Conservation (phyloP, 2,797 vertebrate genomes). For the Ctenopoma kingsleyae region DNA sequence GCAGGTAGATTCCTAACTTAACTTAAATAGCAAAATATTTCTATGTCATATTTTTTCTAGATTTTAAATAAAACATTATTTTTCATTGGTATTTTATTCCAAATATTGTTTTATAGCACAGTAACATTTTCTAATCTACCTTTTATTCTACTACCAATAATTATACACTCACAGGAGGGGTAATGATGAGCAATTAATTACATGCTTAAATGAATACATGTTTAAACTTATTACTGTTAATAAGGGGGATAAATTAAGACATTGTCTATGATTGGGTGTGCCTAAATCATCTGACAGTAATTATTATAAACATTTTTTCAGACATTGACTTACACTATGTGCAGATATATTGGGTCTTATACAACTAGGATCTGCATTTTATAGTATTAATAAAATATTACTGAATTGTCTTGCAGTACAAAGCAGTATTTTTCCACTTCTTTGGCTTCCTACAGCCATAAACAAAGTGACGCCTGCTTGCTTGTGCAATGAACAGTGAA, state of each 20-base stretch:
- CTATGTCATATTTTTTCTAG: not conserved
- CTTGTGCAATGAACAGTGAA: constrained; percentile 28
- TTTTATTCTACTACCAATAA: not conserved
- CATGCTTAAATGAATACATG: not conserved
- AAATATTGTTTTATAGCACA: not conserved
- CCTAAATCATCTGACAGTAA: not conserved
- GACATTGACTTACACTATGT: not conserved
- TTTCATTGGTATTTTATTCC: not conserved
- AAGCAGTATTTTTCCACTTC: not conserved
- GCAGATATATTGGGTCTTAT: not conserved
- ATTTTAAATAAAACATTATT: not conserved
- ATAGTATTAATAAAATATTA: too few species aligned
- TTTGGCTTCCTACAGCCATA: constrained; percentile 13
- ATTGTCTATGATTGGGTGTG: not conserved
- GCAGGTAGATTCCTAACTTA: not conserved
- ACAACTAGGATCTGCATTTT: not conserved
- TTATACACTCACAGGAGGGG: too few species aligned
- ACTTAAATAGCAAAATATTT: not conserved
- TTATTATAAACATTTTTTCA: not conserved
- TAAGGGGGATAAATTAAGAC: not conserved
- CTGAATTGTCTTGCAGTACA: not conserved
- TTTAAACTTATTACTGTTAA: not conserved
- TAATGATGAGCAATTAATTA: not conserved
- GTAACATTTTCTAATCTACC: not conserved
- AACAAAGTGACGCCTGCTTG: constrained; percentile 13